Base-by-base conservation (phyloP, 2,113 vertebrate species). In the Tonatia bakeri region DNA sequence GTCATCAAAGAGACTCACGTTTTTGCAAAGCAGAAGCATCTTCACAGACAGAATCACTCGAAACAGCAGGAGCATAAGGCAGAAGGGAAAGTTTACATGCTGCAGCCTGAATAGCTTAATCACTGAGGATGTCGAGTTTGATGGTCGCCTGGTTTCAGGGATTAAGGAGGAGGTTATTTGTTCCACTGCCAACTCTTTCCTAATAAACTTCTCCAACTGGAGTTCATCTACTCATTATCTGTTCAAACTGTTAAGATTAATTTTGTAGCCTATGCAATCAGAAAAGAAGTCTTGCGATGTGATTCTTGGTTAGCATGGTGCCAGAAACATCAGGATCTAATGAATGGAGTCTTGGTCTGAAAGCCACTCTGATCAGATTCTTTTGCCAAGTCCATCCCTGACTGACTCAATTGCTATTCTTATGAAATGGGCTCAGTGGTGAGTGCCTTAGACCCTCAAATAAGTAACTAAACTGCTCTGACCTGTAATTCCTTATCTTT, bases 91-190 rank as follows among this genome's bases (percentile, higher is more conserved):
- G 90, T 73, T 94, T 91, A 15, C 47, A 50, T n/a, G 65, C 56
- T 64, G 22, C 73, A 94, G 88, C 38, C 84, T 8, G 11, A 84
- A 77, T 4, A 86, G 67, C 50, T 91, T 93, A 94, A 95, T 96
- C 91, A 91, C 82, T 4, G 5, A 88, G 91, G 91, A 95, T 4
- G 1, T 54, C 87, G 26, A 81, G 90, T 88, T 95, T 97, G 97
- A 97, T 97, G 97, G 97, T 97, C 72, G 72, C 97, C 80, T 97
- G 97, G 85, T 95, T 97, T 88, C 86, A 87, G 61, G 88, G 96
- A 97, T 97, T 95, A 96, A 88, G 87, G 47, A 90, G 70, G 59
- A 95, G 67, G 72, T 84, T 97, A 94, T 95, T 94, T 94, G 94
- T 96, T 86, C 93, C 85, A 82, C 59, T 92, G 94, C 97, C 96